These are phyloP conservation scores for Caloenas nicobarica DNA, from an alignment of 2,113 vertebrate species.

Conservation along the genomic window DNA sequence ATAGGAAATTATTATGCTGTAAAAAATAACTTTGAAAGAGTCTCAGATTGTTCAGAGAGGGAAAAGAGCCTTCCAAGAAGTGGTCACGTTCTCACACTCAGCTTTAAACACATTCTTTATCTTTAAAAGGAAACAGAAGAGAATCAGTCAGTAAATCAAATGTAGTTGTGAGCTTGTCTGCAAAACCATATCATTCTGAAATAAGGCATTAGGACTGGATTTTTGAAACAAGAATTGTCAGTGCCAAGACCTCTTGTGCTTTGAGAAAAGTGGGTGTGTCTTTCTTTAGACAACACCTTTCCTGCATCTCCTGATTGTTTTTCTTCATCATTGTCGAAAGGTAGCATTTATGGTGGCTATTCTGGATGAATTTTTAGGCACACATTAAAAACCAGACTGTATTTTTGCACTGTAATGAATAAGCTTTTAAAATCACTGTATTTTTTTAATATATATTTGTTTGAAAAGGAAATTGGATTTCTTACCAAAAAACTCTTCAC, in stretches of 20 bases:
- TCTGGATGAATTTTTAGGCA: conserved; percentile 14
- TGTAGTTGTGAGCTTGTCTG: conserved; percentile 53
- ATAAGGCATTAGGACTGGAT: conserved; percentile 4
- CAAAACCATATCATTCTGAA: conserved; percentile 57
- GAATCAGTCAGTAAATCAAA: conserved; percentile 67
- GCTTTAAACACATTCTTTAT: conserved; percentile 75
- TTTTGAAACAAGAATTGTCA: conserved; percentile 41
- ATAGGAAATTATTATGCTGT: background rate
- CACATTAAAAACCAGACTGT: conserved; percentile 17
- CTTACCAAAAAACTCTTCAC: background rate
- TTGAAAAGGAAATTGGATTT: conserved; percentile 41
- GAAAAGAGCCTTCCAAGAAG: conserved; percentile 61
- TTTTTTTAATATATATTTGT: conserved; percentile 14
- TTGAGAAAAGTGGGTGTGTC: conserved; percentile 19
- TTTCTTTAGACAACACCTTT: conserved; percentile 38
- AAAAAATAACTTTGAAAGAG: conserved; percentile 38
- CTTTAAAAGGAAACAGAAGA: conserved; percentile 77
- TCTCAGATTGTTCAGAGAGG: conserved; percentile 39
- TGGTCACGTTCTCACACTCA: conserved; percentile 31
- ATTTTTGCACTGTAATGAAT: conserved; percentile 51
- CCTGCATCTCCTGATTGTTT: background rate
- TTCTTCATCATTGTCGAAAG: conserved; percentile 28
- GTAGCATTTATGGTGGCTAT: conserved; percentile 18
- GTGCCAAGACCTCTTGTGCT: conserved; percentile 45
- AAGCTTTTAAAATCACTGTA: conserved; percentile 18